Evolutionary conservation across 2,797 vertebrate species (phyloP).

Genomic region (Pseudochirops corinnae): DNA sequence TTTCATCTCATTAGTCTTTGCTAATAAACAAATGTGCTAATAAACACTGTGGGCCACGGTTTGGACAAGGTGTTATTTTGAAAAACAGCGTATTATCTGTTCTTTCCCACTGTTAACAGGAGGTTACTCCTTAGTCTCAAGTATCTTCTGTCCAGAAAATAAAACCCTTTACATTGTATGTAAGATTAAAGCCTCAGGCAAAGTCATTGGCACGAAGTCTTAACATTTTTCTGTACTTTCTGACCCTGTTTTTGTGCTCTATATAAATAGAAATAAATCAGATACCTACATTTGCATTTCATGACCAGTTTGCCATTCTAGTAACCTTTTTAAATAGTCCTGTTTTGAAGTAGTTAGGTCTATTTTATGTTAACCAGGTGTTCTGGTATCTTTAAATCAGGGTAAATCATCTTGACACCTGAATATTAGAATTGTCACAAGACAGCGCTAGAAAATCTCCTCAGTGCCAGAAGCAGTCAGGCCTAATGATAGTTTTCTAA

Average conservation of each 20-base stretch:
- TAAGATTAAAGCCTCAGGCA: constrained; percentile 69
- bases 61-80: constrained; percentile 59
- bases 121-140: constrained; percentile 9
- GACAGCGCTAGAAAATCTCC: constrained; percentile 72
- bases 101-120: constrained; percentile 54
- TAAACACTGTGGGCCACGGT: constrained; percentile 62
- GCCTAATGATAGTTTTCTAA: constrained; percentile 87
- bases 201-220: constrained; percentile 64
- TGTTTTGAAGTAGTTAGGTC: constrained; percentile 68
- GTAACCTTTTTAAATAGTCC: constrained; percentile 55
- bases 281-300: constrained; percentile 69
- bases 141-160: constrained; percentile 68
- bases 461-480: constrained; percentile 72
- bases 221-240: constrained; percentile 70
- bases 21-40: constrained; percentile 63
- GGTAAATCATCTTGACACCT: constrained; percentile 82
- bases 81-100: constrained; percentile 32
- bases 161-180: constrained; percentile 61
- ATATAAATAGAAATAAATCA: constrained; percentile 53
- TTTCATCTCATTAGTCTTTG: constrained; percentile 57
- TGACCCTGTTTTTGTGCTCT: constrained; percentile 24
- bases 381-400: constrained; percentile 79
- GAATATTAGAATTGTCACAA: constrained; percentile 81
- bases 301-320: constrained; percentile 27
- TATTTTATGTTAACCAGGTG: constrained; percentile 71